Evolutionary conservation across 2,797 vertebrate species (phyloP).

Genomic region (Arrhamphus sclerolepis): DNA sequence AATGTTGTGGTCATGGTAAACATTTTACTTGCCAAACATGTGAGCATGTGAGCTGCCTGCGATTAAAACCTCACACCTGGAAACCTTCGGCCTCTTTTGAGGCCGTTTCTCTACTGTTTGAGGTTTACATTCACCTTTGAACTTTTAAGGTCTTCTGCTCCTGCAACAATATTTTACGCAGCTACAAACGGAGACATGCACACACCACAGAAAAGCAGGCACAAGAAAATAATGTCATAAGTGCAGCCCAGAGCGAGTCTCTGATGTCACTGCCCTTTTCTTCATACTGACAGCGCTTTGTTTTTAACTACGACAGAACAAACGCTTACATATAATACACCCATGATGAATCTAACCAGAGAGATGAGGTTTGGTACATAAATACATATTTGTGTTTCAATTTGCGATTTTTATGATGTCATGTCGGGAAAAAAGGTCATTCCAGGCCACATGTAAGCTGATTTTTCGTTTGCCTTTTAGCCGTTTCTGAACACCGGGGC

Average conservation of each 20-base stretch:
- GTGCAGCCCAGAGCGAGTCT: conserved; percentile 29
- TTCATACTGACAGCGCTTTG: conserved; percentile 29
- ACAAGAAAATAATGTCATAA: conserved; percentile 32
- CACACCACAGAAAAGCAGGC: not conserved
- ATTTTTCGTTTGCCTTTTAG: conserved; percentile 22
- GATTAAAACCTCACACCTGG: not conserved
- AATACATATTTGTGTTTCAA: conserved; percentile 11
- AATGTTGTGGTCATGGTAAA: not conserved
- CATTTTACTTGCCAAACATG: not conserved
- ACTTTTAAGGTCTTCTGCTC: conserved; percentile 15
- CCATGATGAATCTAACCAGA: not conserved
- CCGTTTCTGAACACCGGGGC: conserved; percentile 29
- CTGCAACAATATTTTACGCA: not conserved
- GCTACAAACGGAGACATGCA: not conserved
- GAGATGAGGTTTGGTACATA: not conserved
- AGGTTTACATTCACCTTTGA: conserved; percentile 34
- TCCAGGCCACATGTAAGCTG: conserved; percentile 34
- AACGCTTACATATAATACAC: not conserved
- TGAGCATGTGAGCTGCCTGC: not conserved
- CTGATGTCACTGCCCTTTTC: conserved; percentile 51
- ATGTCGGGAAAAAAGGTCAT: conserved; percentile 16
- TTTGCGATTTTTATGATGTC: conserved; percentile 6
- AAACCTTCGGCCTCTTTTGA: conserved; percentile 6
- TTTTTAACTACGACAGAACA: too few relatives aligned
- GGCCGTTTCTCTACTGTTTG: not conserved